phyloP scores from a whole-genome alignment of 2,797 vertebrate species.

The Melanotaenia trifasciata region DNA sequence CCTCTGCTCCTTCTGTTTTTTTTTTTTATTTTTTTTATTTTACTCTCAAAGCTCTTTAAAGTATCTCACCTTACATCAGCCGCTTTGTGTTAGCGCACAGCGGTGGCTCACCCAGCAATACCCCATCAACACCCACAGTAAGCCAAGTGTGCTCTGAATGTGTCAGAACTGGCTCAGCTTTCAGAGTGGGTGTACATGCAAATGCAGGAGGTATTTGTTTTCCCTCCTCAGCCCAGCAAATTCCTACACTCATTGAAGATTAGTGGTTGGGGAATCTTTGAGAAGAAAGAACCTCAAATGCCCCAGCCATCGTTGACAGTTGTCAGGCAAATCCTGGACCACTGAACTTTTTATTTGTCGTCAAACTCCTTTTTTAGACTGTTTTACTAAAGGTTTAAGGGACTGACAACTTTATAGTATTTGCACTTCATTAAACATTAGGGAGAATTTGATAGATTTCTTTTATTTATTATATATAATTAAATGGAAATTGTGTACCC shows the following conservation, averaged over 20 bases:
- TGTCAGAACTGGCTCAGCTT: conserved; percentile 81
- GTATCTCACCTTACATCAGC: conserved; percentile 85
- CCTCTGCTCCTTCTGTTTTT: conserved; percentile 45
- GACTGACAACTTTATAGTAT: conserved; percentile 27
- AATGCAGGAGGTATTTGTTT: conserved; percentile 78
- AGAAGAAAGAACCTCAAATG: conserved; percentile 66
- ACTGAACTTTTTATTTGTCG: conserved; percentile 53
- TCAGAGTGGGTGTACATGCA: conserved; percentile 76
- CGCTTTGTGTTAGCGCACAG: conserved; percentile 74
- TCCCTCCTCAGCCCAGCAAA: conserved; percentile 62
- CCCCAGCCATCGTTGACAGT: conserved; percentile 55
- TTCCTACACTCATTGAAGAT: conserved; percentile 79
- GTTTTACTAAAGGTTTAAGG: conserved; percentile 7
- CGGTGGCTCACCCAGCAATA: conserved; percentile 49
- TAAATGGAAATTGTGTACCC: not conserved
- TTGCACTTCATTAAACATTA: conserved; percentile 1
- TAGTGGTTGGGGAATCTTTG: conserved; percentile 73
- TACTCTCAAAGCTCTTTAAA: conserved; percentile 77
- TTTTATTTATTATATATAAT: not conserved
- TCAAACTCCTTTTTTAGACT: conserved; percentile 48
- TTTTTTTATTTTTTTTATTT: conserved; percentile 31
- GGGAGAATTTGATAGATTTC: conserved; percentile 7
- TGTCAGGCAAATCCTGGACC: conserved; percentile 40
- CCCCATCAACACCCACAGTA: conserved; percentile 72
- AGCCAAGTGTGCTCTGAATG: conserved; percentile 80